Conservation (phyloP, 2,797 vertebrate species). For the Numenius phaeopus region DNA sequence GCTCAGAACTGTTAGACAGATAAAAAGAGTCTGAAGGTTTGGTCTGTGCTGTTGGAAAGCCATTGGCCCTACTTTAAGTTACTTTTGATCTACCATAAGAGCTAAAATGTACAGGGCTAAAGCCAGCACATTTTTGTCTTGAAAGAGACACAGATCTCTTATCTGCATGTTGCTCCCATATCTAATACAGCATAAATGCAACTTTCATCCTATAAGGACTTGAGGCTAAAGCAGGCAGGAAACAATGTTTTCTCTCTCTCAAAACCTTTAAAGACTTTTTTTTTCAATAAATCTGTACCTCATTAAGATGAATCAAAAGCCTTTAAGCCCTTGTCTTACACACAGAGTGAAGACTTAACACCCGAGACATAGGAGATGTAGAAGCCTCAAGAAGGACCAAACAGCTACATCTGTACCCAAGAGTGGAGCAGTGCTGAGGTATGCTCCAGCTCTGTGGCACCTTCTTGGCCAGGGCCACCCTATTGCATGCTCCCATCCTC, state of each 20-base stretch:
- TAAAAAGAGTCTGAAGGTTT: not conserved
- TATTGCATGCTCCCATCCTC: not conserved
- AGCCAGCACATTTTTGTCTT: constrained; percentile 4
- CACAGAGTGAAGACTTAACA: not conserved
- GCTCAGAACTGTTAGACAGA: not conserved
- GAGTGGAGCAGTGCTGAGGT: not conserved
- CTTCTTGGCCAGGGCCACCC: not conserved
- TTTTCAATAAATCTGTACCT: not conserved
- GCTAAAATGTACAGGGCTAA: not conserved
- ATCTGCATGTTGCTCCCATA: not conserved
- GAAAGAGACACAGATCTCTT: not conserved
- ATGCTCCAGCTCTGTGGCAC: not conserved
- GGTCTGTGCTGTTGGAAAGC: not conserved
- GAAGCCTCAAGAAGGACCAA: not conserved
- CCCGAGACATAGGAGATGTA: not conserved
- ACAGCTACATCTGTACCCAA: not conserved
- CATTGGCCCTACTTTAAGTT: not conserved
- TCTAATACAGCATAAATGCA: not conserved
- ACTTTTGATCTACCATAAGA: not conserved
- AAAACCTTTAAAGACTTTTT: not conserved
- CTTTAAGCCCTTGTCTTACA: constrained; percentile 7
- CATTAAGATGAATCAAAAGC: constrained; percentile 6
- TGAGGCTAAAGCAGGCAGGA: constrained; percentile 32
- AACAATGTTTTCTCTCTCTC: not conserved
- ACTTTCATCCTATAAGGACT: constrained; percentile 24